These are phyloP conservation scores for Geotrypetes seraphini DNA, from an alignment of 2,797 vertebrate species.

Conservation along the genomic window DNA sequence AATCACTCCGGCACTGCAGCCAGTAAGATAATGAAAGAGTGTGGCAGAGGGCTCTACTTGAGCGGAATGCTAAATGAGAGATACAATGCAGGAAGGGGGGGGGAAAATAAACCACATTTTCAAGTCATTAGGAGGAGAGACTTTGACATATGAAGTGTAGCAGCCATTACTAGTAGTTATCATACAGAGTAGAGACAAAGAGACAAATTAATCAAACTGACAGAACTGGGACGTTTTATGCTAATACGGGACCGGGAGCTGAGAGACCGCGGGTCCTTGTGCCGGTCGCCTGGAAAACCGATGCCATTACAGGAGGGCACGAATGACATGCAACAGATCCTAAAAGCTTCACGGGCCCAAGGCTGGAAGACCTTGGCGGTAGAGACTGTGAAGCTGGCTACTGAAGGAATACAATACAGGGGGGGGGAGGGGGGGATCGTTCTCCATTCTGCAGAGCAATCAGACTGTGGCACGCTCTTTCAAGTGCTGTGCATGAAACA, in stretches of 20 bases:
- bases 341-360: constrained; percentile 55
- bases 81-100: constrained; percentile 56
- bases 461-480: constrained; percentile 32
- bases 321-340: constrained; percentile 64
- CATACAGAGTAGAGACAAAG: constrained; percentile 75
- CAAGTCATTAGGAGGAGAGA: constrained; percentile 72
- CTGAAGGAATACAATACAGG: constrained; percentile 55
- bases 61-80: constrained; percentile 64
- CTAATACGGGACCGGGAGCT: constrained; percentile 62
- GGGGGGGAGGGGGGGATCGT: constrained; percentile 46
- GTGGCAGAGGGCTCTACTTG: constrained; percentile 61
- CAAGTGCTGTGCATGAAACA: too few relatives aligned
- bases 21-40: constrained; percentile 76
- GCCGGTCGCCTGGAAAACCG: constrained; percentile 57
- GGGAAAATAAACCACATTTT: constrained; percentile 67
- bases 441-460: constrained; percentile 45
- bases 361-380: too few relatives aligned
- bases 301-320: constrained; percentile 72
- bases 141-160: constrained; percentile 73
- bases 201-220: constrained; percentile 77
- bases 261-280: constrained; percentile 57
- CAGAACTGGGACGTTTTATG: constrained; percentile 78
- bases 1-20: constrained; percentile 79
- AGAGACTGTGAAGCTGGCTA: too few relatives aligned
- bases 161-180: constrained; percentile 75